phyloP scores from a whole-genome alignment of 2,113 vertebrate species.

The Apaloderma vittatum region DNA sequence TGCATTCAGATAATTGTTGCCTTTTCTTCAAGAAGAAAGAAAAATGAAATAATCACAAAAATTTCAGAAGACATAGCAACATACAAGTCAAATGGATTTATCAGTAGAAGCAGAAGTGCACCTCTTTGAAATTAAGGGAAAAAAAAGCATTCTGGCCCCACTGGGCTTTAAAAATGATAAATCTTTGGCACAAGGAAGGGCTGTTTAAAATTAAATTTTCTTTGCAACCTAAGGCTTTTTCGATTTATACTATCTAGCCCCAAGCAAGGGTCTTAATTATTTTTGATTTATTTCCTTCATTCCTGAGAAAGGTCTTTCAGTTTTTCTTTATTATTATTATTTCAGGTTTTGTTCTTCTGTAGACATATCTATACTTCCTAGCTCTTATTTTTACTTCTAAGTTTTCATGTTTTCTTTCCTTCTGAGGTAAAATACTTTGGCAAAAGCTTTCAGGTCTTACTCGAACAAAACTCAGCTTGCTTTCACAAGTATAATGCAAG shows the following conservation, averaged over 20 bases:
- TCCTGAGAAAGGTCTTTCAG: conserved; percentile 53
- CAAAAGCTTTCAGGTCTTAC: neutral
- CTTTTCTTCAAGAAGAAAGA: neutral
- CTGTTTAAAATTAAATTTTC: conserved; percentile 73
- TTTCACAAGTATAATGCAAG: neutral
- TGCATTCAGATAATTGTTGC: neutral
- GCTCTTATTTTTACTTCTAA: neutral
- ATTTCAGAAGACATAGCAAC: neutral
- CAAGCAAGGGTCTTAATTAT: conserved; percentile 73
- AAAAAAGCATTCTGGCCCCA: neutral
- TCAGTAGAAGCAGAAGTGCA: conserved; percentile 6
- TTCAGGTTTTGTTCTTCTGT: conserved; percentile 38
- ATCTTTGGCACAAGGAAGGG: conserved; percentile 54
- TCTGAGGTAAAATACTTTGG: neutral
- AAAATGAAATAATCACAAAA: neutral
- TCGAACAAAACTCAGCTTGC: neutral
- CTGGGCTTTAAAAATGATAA: conserved; percentile 61
- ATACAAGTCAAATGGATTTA: neutral
- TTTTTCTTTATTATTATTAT: conserved; percentile 63
- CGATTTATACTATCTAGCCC: conserved; percentile 71
- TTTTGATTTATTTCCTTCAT: conserved; percentile 76
- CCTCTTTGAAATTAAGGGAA: neutral
- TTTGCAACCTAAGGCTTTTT: conserved; percentile 58
- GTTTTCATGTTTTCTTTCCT: neutral
- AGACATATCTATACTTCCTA: conserved; percentile 14